A percentile compares a stretch with the other conserved stretches of the same genome.
phyloP scores from a whole-genome alignment of 2,113 vertebrate species.

The Coptodon bakossiorum region DNA sequence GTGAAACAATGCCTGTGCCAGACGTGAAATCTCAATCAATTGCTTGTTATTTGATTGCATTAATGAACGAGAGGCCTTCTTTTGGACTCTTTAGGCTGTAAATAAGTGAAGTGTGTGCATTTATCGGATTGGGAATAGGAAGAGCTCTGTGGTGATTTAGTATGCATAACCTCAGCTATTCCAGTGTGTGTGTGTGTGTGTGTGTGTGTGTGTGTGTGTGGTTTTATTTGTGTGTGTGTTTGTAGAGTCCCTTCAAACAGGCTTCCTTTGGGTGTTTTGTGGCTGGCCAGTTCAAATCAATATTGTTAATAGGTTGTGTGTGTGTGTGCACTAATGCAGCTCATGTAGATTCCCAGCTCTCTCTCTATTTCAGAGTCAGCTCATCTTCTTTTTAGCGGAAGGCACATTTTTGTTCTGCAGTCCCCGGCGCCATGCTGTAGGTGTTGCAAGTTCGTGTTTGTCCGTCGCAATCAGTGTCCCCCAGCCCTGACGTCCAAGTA shows the following conservation, averaged over 20 bases:
- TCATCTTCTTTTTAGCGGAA: neutral
- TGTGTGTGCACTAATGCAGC: slow-evolving; percentile 16
- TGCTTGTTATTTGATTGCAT: slow-evolving; percentile 27
- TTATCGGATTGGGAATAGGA: slow-evolving; percentile 11
- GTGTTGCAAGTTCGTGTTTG: slow-evolving; percentile 24
- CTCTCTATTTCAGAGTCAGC: slow-evolving; percentile 16
- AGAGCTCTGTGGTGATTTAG: slow-evolving; percentile 1
- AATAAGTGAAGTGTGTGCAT: slow-evolving; percentile 29
- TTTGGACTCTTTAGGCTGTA: slow-evolving; percentile 7
- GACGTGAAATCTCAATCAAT: slow-evolving; percentile 41
- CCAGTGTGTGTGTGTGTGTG: neutral
- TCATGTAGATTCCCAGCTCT: slow-evolving; percentile 22
- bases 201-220: slow-evolving; percentile 12
- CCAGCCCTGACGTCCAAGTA: neutral
- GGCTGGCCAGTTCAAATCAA: slow-evolving; percentile 38
- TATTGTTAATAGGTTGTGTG: slow-evolving; percentile 40
- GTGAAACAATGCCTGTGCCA: slow-evolving; percentile 6
- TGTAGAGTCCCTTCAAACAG: slow-evolving; percentile 27
- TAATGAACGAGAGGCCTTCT: slow-evolving; percentile 6
- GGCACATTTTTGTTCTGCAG: neutral
- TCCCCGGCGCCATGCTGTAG: neutral
- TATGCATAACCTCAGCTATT: slow-evolving; percentile 42
- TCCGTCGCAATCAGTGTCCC: slow-evolving; percentile 10
- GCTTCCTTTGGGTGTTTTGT: slow-evolving; percentile 36
- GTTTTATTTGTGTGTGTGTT: slow-evolving; percentile 8